Evolutionary conservation across 2,113 vertebrate genomes (phyloP), one percentile per base, ranked within the genome.

Genomic region (Crotalus tigris): DNA sequence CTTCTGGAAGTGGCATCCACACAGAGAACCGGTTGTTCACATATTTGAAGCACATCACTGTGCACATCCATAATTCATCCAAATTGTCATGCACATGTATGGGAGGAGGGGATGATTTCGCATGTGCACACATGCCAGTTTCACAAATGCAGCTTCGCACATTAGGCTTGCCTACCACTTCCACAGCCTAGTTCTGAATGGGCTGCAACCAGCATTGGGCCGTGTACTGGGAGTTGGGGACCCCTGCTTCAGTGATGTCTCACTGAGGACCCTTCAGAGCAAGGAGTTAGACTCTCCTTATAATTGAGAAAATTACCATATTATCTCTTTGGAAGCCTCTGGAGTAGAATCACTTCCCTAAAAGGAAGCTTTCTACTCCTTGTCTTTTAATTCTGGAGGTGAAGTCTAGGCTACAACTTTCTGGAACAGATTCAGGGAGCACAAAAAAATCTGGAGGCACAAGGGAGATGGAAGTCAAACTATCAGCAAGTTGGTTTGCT

Each of bases 51-150:
- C 46, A 6, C 46, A 49, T 5, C 46, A 49, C 46, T 7, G 46
- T 46, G 21, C 1, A 88, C 12, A 57, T 89, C 17, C 12, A 89
- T 59, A 44, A 39, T 21, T 57, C 21, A 58, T 23, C 54, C 55
- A 59, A 89, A 89, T 4, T 89, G 24, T 23, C 5, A 44, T 59
- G 33, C 6, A 19, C 7, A 39, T 23, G n/a, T 10, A 33, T 8
- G 29, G 26, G 10, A 11, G 24, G 11, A n/a, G 61, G 11, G 29
- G 1, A 12, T 64, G 11, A 4, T 64, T 64, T 64, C 11, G 1
- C 61, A 29, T 10, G 1, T 58, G 5, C 0, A 0, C 10, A 24
- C 24, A 11, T 5, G 5, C 24, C 26, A 10, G 1, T 61, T 26
- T 64, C 11, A 64, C 61, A 64, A 64, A 64, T n/a, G 61, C 61